Evolutionary conservation across 1,140 invertebrate species (phyloP).

Genomic region (Lamellibrachia luymesi): DNA sequence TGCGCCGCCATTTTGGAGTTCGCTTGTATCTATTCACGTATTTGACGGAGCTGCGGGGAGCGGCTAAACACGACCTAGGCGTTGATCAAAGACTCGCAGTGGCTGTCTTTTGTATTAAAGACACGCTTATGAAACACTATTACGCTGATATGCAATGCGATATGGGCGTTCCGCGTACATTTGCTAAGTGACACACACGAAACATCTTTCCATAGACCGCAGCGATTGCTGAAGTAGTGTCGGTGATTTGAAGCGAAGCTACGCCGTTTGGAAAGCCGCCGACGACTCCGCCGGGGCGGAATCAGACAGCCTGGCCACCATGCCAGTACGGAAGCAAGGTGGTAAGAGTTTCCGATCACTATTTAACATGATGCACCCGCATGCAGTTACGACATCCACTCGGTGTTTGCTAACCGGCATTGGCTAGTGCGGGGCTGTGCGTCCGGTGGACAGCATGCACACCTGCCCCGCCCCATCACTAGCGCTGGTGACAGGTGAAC

Average conservation of each 20-base stretch:
- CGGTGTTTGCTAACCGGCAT: background rate
- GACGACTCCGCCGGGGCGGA: background rate
- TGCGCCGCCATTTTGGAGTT: conserved; percentile 3
- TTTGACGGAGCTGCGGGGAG: background rate
- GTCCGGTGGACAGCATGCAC: background rate
- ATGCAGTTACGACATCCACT: background rate
- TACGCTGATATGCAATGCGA: background rate
- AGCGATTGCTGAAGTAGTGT: background rate
- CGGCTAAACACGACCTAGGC: background rate
- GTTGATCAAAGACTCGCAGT: background rate
- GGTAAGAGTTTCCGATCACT: background rate
- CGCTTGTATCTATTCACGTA: background rate
- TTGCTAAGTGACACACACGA: background rate
- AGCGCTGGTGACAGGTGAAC: background rate
- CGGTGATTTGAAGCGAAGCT: background rate
- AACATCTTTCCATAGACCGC: background rate
- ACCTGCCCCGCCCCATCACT: background rate
- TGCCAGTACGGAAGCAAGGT: background rate
- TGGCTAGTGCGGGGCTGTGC: background rate
- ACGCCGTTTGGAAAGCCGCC: background rate
- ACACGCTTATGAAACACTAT: background rate
- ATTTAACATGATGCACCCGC: background rate
- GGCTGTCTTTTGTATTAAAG: background rate
- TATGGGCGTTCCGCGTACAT: background rate
- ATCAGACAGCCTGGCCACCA: background rate